phyloP scores from a whole-genome alignment of 2,888 invertebrate genomes.

The Drosophila kanekoi region DNA sequence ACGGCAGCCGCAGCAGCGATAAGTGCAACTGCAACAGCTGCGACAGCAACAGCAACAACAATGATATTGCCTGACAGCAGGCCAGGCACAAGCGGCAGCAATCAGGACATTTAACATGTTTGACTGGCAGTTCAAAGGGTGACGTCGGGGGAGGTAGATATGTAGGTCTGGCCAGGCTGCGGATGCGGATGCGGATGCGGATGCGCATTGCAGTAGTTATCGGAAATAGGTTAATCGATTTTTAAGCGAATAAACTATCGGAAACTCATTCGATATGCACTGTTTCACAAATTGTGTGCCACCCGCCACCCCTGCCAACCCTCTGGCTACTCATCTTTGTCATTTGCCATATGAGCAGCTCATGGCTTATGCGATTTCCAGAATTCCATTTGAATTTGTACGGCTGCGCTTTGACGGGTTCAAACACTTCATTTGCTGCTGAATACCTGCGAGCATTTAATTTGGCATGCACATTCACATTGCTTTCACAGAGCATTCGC shows the following conservation, averaged over 20 bases:
- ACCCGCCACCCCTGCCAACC: neutral
- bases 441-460: conserved; percentile 30
- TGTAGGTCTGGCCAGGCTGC: neutral
- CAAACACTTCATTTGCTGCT: conserved; percentile 58
- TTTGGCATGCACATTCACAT: neutral
- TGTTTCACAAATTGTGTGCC: conserved; percentile 66
- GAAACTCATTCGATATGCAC: conserved; percentile 82
- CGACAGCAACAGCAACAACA: conserved; percentile 37
- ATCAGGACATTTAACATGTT: conserved; percentile 67
- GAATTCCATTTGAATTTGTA: conserved; percentile 52
- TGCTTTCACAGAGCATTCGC: conserved; percentile 16
- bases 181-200: conserved; percentile 43
- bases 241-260: conserved; percentile 82
- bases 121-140: conserved; percentile 60
- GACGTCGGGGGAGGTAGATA: neutral
- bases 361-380: conserved; percentile 54
- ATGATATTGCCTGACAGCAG: conserved; percentile 24
- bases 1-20: conserved; percentile 16
- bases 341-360: conserved; percentile 52
- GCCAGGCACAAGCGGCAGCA: conserved; percentile 37
- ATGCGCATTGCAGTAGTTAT: conserved; percentile 84
- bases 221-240: conserved; percentile 84
- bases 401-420: conserved; percentile 51
- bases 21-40: conserved; percentile 32
- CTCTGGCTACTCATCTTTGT: conserved; percentile 53